Conservation (phyloP, 30 jellyfish, hydroid and myxozoan species). For the Nemopilema nomurai region DNA sequence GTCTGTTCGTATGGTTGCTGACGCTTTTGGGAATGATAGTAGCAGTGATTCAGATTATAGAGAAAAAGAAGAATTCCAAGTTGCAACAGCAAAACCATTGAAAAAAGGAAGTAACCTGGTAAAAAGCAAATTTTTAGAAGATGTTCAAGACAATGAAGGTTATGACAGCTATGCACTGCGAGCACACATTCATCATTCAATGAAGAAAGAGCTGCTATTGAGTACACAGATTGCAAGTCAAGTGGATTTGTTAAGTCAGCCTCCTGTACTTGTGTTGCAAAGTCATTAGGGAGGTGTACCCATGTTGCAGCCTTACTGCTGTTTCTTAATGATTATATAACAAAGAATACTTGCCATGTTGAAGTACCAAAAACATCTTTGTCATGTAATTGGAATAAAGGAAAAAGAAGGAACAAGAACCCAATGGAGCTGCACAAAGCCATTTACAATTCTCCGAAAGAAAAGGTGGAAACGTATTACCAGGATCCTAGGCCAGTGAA, state of each 20-base stretch:
- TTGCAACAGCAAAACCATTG: constrained; percentile 42
- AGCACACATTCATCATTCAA: constrained; percentile 53
- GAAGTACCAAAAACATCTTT: constrained; percentile 54
- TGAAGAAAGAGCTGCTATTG: constrained; percentile 41
- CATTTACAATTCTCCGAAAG: constrained; percentile 39
- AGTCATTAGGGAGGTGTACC: constrained; percentile 50
- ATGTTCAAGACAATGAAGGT: constrained; percentile 33
- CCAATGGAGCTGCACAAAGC: constrained; percentile 60
- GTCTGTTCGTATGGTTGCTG: constrained; percentile 18
- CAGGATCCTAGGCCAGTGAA: neutral
- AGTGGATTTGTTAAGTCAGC: constrained; percentile 30
- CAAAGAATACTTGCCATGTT: constrained; percentile 8
- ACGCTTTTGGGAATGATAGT: neutral
- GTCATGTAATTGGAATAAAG: constrained; percentile 73
- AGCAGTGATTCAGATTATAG: constrained; percentile 5
- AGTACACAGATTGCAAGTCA: neutral
- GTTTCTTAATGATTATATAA: constrained; percentile 36
- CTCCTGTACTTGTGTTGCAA: constrained; percentile 32
- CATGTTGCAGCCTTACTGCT: constrained; percentile 70
- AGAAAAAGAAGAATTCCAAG: neutral
- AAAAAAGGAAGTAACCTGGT: constrained; percentile 37
- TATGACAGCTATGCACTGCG: constrained; percentile 16
- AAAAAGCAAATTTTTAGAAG: constrained; percentile 50
- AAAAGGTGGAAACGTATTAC: constrained; percentile 2
- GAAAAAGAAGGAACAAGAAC: constrained; percentile 41